Evolutionary conservation across 2,113 vertebrate species (phyloP), one percentile per base, ranked within the genome.

Genomic region (Mormyrus iriodes): DNA sequence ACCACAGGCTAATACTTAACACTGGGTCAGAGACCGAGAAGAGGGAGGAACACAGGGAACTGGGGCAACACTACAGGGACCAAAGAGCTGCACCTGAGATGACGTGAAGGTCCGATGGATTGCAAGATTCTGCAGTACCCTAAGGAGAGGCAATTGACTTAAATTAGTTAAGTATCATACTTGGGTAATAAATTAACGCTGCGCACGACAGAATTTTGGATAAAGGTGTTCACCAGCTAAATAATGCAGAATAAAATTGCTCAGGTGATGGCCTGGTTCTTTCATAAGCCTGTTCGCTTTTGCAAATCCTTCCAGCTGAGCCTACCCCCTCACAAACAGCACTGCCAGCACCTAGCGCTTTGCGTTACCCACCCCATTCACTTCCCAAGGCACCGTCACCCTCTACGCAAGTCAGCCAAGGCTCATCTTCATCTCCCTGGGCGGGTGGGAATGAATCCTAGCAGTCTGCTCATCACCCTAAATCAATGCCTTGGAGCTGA

Each of bases 401-500:
- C 44, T 44, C 44, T 46, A n/a, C 2, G 24, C 24, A n/a, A 84
- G 31, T 83, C 79, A 44, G 9, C 19, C 44, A 48, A 21, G 21
- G 42, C 79, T 83, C 79, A 15, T 24, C 42, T 90, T 90, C 31
- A 49, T 12, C 58, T 89, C 92, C 79, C 52, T 85, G 87, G 83
- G 82, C 61, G 21, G 13, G 65, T 17, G 46, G 82, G 12, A 52
- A 53, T 86, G 85, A 87, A 58, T 91, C 91, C 90, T 89, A 87
- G 61, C 88, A 58, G 87, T 88, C 76, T 89, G 84, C 89, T 90
- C 89, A 82, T 89, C 91, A 87, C 73, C 88, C 87, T 82, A 88
- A 89, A 90, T 89, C 89, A 87, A 86, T 82, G 89, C 87, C 89
- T 88, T 69, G 55, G 85, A 58, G 90, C 88, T 89, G 92, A 93